Conservation (phyloP, 1,140 invertebrate species). For the Ericerus pela region DNA sequence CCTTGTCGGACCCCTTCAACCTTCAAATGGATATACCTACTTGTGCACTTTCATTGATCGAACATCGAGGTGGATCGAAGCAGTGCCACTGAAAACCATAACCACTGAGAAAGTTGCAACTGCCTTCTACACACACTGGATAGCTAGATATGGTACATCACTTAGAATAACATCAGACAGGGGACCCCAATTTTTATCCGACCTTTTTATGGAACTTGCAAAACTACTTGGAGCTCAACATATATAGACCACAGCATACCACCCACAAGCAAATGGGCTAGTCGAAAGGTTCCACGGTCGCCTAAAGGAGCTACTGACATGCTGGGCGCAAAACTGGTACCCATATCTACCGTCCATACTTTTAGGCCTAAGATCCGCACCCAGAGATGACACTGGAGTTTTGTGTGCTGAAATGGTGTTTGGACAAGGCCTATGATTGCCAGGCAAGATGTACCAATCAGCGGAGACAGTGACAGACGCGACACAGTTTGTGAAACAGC, state of each 20-base stretch:
- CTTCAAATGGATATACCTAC: conserved; percentile 21
- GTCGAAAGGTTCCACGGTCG: conserved; percentile 26
- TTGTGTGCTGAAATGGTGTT: not conserved
- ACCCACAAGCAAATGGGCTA: conserved; percentile 28
- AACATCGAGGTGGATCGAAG: conserved; percentile 29
- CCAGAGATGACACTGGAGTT: not conserved
- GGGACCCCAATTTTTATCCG: conserved; percentile 27
- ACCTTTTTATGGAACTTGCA: not conserved
- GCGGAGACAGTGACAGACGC: not conserved
- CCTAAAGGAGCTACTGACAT: conserved; percentile 29
- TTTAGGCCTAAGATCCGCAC: not conserved
- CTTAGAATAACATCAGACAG: conserved; percentile 25
- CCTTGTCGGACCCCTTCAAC: conserved; percentile 29
- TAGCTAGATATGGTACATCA: conserved; percentile 27
- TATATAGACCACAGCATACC: conserved; percentile 28
- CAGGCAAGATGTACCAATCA: not conserved
- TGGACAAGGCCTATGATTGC: not conserved
- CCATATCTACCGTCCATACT: not conserved
- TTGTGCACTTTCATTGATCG: conserved; percentile 27
- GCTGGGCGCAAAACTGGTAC: conserved; percentile 4
- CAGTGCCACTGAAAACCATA: conserved; percentile 21
- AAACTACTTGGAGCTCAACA: not conserved
- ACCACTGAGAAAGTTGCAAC: conserved; percentile 26
- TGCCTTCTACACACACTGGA: conserved; percentile 18
- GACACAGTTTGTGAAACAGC: not conserved